Conservation (phyloP, 1,140 invertebrate species). For the Zaprionus lachaisei region DNA sequence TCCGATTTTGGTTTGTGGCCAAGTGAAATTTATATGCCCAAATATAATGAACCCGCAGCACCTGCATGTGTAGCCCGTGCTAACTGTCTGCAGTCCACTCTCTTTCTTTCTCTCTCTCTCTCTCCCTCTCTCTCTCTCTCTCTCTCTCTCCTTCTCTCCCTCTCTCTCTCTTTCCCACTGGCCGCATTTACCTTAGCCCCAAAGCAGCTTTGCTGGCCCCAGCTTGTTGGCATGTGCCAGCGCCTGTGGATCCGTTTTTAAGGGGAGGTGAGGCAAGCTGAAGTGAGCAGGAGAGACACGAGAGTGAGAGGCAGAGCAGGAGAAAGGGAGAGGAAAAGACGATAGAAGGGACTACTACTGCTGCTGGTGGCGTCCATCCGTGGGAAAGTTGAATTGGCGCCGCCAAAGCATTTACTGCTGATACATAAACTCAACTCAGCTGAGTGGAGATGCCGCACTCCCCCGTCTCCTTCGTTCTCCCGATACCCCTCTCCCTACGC, state of each 20-base stretch:
- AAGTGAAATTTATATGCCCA: conserved; percentile 81
- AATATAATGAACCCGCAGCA: conserved; percentile 79
- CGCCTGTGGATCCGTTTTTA: conserved; percentile 14
- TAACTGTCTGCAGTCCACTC: neutral
- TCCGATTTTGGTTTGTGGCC: conserved; percentile 79
- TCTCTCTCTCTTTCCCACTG: conserved; percentile 32
- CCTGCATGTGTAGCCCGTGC: conserved; percentile 60
- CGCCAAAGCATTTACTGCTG: conserved; percentile 66
- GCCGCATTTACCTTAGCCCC: conserved; percentile 63
- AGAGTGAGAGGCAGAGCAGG: neutral
- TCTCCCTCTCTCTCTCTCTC: neutral
- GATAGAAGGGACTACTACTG: neutral
- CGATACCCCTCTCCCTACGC: neutral
- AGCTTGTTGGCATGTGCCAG: conserved; percentile 38
- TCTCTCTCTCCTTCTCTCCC: neutral
- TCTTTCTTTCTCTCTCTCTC: neutral
- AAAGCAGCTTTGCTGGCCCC: conserved; percentile 60
- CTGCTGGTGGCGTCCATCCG: conserved; percentile 9
- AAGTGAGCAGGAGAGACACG: neutral
- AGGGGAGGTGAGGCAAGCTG: neutral
- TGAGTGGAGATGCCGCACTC: conserved; percentile 1
- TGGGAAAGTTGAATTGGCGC: conserved; percentile 40
- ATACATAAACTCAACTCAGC: conserved; percentile 46
- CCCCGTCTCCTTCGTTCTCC: neutral
- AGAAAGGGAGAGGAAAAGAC: too few species aligned